Conservation (phyloP, 2,113 vertebrate species). For the Columba janthina region DNA sequence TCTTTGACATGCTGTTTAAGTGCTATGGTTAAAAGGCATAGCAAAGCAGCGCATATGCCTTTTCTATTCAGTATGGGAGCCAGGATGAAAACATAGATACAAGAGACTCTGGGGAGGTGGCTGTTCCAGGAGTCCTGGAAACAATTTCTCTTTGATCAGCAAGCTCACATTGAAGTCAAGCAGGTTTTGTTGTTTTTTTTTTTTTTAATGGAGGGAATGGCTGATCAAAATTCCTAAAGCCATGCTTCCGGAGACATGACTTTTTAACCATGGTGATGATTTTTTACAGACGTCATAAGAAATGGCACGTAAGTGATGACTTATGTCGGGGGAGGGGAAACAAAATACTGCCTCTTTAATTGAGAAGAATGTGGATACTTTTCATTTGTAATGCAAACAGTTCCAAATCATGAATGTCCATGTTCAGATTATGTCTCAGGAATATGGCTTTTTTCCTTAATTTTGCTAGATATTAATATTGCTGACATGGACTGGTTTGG, state of each 20-base stretch:
- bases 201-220: background rate
- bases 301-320: background rate
- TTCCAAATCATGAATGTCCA: background rate
- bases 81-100: background rate
- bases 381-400: background rate
- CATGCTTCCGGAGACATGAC: background rate
- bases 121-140: background rate
- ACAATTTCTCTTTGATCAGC: slow-evolving; percentile 28
- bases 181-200: background rate
- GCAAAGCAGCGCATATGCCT: background rate
- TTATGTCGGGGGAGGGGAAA: background rate
- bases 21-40: background rate
- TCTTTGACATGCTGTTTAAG: background rate
- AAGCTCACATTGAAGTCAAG: background rate
- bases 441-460: background rate
- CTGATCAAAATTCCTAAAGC: slow-evolving; percentile 29
- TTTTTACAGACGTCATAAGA: slow-evolving; percentile 19
- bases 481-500: background rate
- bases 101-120: background rate
- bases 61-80: background rate
- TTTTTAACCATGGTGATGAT: slow-evolving; percentile 6
- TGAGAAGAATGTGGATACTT: slow-evolving; percentile 32
- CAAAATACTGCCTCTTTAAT: slow-evolving; percentile 2
- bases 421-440: background rate
- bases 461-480: background rate